Evolutionary conservation across 2,113 vertebrate genomes (phyloP), one percentile per base, ranked within the genome.

Genomic region (Clinocottus analis): DNA sequence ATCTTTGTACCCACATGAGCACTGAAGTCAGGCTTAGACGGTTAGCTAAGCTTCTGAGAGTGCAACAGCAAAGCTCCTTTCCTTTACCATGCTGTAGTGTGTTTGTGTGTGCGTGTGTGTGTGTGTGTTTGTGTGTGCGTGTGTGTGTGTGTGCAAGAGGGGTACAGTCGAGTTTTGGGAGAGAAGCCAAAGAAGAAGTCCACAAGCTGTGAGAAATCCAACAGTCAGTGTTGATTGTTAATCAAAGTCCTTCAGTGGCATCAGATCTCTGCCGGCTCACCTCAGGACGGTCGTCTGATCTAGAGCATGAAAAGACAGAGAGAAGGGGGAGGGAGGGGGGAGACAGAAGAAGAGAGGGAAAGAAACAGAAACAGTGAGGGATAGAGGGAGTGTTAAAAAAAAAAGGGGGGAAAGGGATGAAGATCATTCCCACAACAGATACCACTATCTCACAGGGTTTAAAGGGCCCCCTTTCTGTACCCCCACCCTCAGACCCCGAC

Each of bases 371-470:
- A 85, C 31, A 71, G 21, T 66, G 77, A 81, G 84, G 75, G 81
- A 77, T 61, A 60, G 80, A 49, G 72, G 31, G 74, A 74, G 69
- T 75, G 12, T 82, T 51, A n/a, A n/a, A n/a, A n/a, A 75, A 76
- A 86, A 82, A 85, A 82, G 80, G 59, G 82, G 29, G 65, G 49
- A 79, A 72, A 77, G 85, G 83, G 88, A 89, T 90, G 68, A 79
- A 56, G 83, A 91, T 88, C 92, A 91, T 93, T 93, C 89, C 86
- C 86, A 92, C 90, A 85, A 76, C 90, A 93, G 86, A 93, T 91
- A 92, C 66, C 82, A 89, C 90, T 93, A 94, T 94, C 92, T 93
- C 92, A 93, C 91, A 92, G 92, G 91, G 90, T 91, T 92, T 89
- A 92, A 93, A 92, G 87, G 90, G 88, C 87, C 91, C 90, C 92